Percentiles rank a stretch among this genome's conserved stretches.
These are phyloP conservation scores for Ladona fulva DNA, from an alignment of 1,140 invertebrate genomes.

Conservation along the genomic window DNA sequence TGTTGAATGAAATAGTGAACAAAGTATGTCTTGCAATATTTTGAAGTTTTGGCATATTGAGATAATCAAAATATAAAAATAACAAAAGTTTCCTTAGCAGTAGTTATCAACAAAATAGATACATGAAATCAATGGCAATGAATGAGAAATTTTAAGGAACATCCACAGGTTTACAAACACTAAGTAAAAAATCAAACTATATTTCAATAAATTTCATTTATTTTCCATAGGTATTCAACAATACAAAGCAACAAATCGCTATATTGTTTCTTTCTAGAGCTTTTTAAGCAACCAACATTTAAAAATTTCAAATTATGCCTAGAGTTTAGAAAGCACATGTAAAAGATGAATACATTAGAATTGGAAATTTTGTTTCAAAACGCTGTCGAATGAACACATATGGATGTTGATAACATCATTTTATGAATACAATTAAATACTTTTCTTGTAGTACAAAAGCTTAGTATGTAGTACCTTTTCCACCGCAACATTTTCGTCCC, in stretches of 20 bases:
- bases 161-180: too few species aligned
- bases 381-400: not conserved
- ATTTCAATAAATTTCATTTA: not conserved
- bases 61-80: too few species aligned
- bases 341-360: not conserved
- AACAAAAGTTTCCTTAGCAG: too few species aligned
- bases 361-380: constrained; percentile 1
- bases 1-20: too few species aligned
- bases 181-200: not conserved
- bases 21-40: too few species aligned
- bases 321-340: not conserved
- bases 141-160: too few species aligned
- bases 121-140: too few species aligned
- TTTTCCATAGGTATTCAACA: not conserved
- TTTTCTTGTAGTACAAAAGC: not conserved
- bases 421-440: not conserved
- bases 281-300: constrained; percentile 4
- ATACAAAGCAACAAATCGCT: not conserved
- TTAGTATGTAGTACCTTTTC: not conserved
- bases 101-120: too few species aligned
- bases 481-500: not conserved
- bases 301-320: not conserved
- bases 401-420: not conserved
- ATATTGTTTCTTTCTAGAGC: not conserved
- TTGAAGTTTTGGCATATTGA: too few species aligned